phyloP scores from a whole-genome alignment of 2,113 vertebrate genomes.

The Callorhinus ursinus region DNA sequence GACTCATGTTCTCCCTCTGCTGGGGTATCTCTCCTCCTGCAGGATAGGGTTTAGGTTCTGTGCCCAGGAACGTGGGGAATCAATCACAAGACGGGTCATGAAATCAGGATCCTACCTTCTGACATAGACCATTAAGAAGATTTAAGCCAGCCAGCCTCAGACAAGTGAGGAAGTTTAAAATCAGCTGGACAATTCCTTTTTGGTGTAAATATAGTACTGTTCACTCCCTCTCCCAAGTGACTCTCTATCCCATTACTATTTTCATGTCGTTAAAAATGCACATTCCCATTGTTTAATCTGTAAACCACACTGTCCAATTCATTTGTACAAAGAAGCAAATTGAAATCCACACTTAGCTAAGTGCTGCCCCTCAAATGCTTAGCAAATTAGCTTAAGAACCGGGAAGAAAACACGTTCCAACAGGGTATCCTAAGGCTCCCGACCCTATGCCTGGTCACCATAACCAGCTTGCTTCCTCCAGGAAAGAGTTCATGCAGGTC shows the following conservation, averaged over 20 bases:
- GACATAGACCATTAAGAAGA: background rate
- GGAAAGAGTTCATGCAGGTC: background rate
- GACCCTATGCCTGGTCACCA: background rate
- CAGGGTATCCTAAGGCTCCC: background rate
- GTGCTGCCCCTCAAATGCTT: background rate
- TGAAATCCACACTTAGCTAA: background rate
- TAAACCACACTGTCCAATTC: background rate
- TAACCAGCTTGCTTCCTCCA: background rate
- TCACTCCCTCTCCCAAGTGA: background rate
- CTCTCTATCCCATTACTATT: constrained; percentile 22
- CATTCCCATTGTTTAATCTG: background rate
- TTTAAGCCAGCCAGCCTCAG: background rate
- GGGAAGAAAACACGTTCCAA: background rate
- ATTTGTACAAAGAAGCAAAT: background rate
- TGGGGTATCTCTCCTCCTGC: background rate
- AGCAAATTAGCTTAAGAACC: background rate
- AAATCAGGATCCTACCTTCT: background rate
- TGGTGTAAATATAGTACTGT: constrained; percentile 56
- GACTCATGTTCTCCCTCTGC: background rate
- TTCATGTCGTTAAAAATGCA: background rate
- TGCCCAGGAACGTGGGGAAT: background rate
- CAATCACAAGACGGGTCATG: background rate
- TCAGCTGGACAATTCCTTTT: background rate
- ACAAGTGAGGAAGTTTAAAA: background rate
- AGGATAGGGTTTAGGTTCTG: background rate